Base-by-base conservation (phyloP, 2,113 vertebrate genomes). In the Macquaria ambigua region DNA sequence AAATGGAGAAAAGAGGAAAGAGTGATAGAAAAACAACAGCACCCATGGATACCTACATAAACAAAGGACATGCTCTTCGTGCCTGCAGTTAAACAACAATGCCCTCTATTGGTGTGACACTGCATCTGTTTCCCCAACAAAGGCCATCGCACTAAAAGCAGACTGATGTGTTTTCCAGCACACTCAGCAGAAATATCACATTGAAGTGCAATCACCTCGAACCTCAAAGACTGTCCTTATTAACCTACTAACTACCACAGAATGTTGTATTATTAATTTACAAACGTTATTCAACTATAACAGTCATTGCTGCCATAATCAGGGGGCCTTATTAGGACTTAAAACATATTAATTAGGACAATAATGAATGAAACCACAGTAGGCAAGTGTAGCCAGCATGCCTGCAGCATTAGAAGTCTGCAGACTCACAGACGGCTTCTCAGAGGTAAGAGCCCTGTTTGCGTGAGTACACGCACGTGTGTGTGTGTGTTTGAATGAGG, bases 111-210 rank as follows among this genome's bases (percentile, higher is more conserved):
- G 95, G 95, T 82, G 70, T 28, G 39, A 77, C 34, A 6, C 63
- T 7, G 92, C 46, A 88, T 61, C 75, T 58, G 84, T 84, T 84
- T 28, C 70, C 46, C 34, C 83, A 87, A 90, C 89, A 90, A 87
- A 93, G 89, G 79, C 89, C 86, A 76, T 66, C 41, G 34, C 80
- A 84, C 82, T 86, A 63, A 88, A 77, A 74, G 74, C 78, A 75
- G 81, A 76, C 86, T 78, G 84, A 88, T 91, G 82, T 74, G 76
- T 82, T 89, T 91, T 94, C 85, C 87, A 87, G 94, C 93, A 43
- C 88, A 91, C 89, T 95, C 95, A 95, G 95, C 95, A 95, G 88
- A 94, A 95, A 93, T 85, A 90, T 91, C 91, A 88, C 92, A 94
- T 86, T 94, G 91, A 94, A 95, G 93, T 91, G 92, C 94, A 94